Base-by-base conservation (phyloP, 2,888 invertebrate species). In the Oligia latruncula region DNA sequence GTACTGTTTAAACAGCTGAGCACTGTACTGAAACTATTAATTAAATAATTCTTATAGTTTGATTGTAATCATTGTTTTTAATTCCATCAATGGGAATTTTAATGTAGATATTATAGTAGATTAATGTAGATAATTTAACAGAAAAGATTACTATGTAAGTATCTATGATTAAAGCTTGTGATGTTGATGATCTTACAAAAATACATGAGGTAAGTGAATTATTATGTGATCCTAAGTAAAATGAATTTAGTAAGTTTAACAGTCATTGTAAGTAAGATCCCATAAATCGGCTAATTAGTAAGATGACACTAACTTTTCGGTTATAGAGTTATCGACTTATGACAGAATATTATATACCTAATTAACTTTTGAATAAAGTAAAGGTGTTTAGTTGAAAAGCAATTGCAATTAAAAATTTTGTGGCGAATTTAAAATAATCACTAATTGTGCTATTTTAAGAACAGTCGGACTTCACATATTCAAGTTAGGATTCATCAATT, bases 121-220 rank as follows among this genome's bases (percentile, higher is more conserved):
- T 13, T 3, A 46, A 49, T 64, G 20, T 11, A 49, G 17, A 58
- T 15, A 20, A 49, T 68, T 20, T 40, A 40, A 70, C 74, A 87
- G 81, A 81, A 87, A 84, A 84, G 81, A 78, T 87, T 87, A 84
- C n/a, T 77, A 78, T 81, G 74, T 72, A 60, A 2, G 58, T 49
- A 29, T 71, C n/a, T 46, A 43, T 55, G 15, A 40, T 52, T 55
- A 64, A 72, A 77, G 68, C 71, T 43, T 62, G 43, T 35, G 15
- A 75, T 85, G 55, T 2, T 55, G 40, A 60, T 68, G 2, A 73
- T 43, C 23, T 72, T 71, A 49, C 35, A 78, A 17, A 74, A 2
- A 40, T 43, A 52, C 46, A 68, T 20, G 17, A 46, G n/a, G 23
- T 65, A 60, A 66, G 40, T 60, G 29, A 62, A 35, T 62, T 70